Percentiles rank a stretch among this genome's conserved stretches.
These are phyloP conservation scores for Clostera curtula DNA, from an alignment of 2,888 invertebrate species.

Conservation along the genomic window DNA sequence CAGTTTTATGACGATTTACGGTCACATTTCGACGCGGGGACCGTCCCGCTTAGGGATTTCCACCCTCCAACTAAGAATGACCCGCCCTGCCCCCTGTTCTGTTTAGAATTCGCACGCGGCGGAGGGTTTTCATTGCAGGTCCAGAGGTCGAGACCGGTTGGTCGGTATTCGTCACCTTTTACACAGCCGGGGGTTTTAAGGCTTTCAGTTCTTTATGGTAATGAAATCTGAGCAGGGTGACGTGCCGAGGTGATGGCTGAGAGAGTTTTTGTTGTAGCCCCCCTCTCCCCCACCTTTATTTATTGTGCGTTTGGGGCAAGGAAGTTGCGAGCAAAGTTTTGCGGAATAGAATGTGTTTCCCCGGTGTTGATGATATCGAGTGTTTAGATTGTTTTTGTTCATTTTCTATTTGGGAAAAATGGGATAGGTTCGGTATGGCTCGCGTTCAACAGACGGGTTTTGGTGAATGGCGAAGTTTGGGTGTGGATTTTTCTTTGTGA, in stretches of 20 bases:
- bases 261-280: constrained; percentile 71
- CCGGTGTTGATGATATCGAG: constrained; percentile 51
- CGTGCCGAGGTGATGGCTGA: constrained; percentile 69
- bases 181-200: constrained; percentile 72
- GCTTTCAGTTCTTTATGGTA: constrained; percentile 75
- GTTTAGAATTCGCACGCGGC: constrained; percentile 6
- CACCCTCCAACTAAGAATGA: constrained; percentile 31
- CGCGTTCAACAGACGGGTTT: constrained; percentile 25
- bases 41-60: constrained; percentile 52
- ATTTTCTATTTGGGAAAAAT: constrained; percentile 36
- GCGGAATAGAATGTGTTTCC: constrained; percentile 61
- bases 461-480: too few species aligned
- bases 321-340: constrained; percentile 51
- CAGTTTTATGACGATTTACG: constrained; percentile 81
- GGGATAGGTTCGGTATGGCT: constrained; percentile 21
- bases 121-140: constrained; percentile 16
- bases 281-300: constrained; percentile 58
- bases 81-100: constrained; percentile 26
- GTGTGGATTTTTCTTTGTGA: too few species aligned
- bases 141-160: constrained; percentile 28
- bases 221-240: constrained; percentile 76
- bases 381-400: constrained; percentile 40
- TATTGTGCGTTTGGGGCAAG: constrained; percentile 69
- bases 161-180: constrained; percentile 66
- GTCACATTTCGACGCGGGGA: constrained; percentile 73